These are phyloP conservation scores for Epirrhoe alternata DNA, from an alignment of 2,888 invertebrate species.

Conservation along the genomic window DNA sequence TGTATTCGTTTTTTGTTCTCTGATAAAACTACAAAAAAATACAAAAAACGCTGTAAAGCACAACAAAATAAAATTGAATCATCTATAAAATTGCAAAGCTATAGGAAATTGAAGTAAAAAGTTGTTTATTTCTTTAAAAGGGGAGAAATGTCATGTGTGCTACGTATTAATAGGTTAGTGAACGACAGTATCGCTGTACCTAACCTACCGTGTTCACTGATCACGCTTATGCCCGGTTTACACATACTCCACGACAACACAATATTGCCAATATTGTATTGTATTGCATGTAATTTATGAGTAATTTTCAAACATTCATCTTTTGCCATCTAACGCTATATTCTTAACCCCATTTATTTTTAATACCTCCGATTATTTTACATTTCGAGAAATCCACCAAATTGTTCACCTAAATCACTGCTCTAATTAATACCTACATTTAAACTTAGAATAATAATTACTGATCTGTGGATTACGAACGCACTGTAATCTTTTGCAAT, in stretches of 20 bases:
- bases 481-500: constrained; percentile 81
- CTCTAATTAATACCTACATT: constrained; percentile 73
- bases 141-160: constrained; percentile 1
- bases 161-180: neutral
- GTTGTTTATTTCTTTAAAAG: neutral
- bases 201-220: too few relatives aligned
- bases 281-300: neutral
- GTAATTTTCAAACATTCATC: constrained; percentile 26
- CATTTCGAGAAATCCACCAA: constrained; percentile 47
- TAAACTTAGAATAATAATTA: constrained; percentile 78
- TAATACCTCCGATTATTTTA: constrained; percentile 27
- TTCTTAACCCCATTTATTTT: constrained; percentile 37
- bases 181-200: too few relatives aligned
- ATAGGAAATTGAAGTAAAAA: neutral
- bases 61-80: too few relatives aligned
- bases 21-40: too few relatives aligned
- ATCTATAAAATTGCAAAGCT: neutral
- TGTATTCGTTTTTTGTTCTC: too few relatives aligned
- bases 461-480: constrained; percentile 71
- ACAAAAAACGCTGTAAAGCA: too few relatives aligned
- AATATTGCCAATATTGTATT: too few relatives aligned
- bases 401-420: constrained; percentile 64
- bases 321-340: constrained; percentile 18
- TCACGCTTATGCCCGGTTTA: neutral
- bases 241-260: too few relatives aligned